Percentiles rank a stretch among this genome's conserved stretches.
phyloP scores from a whole-genome alignment of 2,797 vertebrate genomes.

The Huso huso region DNA sequence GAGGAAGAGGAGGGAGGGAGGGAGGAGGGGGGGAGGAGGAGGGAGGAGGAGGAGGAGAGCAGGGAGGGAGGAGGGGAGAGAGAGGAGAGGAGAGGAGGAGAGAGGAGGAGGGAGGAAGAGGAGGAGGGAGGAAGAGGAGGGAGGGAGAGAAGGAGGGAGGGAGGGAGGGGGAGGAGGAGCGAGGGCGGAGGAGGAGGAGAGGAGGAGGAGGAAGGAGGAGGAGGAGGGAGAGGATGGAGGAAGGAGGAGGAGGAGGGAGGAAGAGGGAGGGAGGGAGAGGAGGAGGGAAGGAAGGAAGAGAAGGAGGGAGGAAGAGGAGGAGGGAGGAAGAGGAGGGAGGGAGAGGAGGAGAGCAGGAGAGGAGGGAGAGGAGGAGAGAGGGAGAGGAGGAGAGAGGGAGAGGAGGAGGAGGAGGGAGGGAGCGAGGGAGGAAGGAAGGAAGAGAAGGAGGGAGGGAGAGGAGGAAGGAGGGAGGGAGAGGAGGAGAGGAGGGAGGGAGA shows the following conservation, averaged over 20 bases:
- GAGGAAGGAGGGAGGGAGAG: background rate
- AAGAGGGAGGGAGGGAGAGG: background rate
- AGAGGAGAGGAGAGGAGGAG: background rate
- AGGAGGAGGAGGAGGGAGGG: background rate
- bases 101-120: background rate
- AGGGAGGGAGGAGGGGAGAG: slow-evolving; percentile 1
- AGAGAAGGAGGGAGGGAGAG: background rate
- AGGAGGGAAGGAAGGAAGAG: background rate
- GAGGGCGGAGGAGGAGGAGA: background rate
- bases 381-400: background rate
- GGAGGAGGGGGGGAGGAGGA: slow-evolving; percentile 27
- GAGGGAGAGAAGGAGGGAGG: too few relatives aligned
- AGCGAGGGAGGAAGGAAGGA: background rate
- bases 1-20: background rate
- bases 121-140: too few relatives aligned
- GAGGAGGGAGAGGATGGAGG: background rate
- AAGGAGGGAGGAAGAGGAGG: background rate
- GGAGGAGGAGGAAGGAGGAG: background rate
- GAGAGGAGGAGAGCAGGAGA: too few relatives aligned
- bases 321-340: too few relatives aligned
- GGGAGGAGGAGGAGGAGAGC: slow-evolving; percentile 10
- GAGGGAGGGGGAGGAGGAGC: background rate
- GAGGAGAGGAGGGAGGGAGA: background rate
- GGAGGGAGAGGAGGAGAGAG: background rate
- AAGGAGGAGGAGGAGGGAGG: background rate